Base-by-base conservation (phyloP, 2,888 invertebrate genomes). In the Tenthredo mesomela region DNA sequence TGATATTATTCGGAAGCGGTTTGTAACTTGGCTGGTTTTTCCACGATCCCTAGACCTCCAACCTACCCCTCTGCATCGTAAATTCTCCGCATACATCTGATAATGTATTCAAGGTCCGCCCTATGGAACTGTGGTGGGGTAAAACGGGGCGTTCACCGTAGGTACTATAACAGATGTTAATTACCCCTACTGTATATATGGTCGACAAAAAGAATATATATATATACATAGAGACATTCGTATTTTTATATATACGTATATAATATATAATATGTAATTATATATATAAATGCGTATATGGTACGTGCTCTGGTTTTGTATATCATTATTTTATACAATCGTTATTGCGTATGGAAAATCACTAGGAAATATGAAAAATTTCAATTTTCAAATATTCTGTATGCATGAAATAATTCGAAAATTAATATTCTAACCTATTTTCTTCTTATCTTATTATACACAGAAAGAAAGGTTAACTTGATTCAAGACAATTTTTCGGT, bases 21-120 rank as follows among this genome's bases (percentile, higher is more conserved):
- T 80, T 80, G 40, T 61, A 61, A 80, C 80, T 80, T 40, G 80
- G 80, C 80, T 37, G 80, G 80, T 80, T 80, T 80, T 80, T 80
- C 37, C 80, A 80, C 58, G 33, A 78, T 80, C 61, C 61, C 29
- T 50, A 78, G 37, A 21, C 71, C 21, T 43, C 50, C 67, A n/a
- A 70, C 67, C 80, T 40, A 80, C 82, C 82, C 82, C 67, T 67
- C 47, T 12, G 65, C 33, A 82, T 82, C 82, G 82, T 82, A 82
- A 82, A 82, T 82, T 82, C 82, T 82, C 82, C 67, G 82, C 67
- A 82, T 82, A 82, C 82, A 82, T 82, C 82, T 92, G 92, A 91
- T 93, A 93, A 93, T 93, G 90, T 92, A 93, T 93, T 93, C 93
- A 91, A 93, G 93, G 92, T 92, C 93, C 93, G 93, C 93, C 93